phyloP scores from a whole-genome alignment of 2,113 vertebrate genomes.

The Triplophysa rosa region DNA sequence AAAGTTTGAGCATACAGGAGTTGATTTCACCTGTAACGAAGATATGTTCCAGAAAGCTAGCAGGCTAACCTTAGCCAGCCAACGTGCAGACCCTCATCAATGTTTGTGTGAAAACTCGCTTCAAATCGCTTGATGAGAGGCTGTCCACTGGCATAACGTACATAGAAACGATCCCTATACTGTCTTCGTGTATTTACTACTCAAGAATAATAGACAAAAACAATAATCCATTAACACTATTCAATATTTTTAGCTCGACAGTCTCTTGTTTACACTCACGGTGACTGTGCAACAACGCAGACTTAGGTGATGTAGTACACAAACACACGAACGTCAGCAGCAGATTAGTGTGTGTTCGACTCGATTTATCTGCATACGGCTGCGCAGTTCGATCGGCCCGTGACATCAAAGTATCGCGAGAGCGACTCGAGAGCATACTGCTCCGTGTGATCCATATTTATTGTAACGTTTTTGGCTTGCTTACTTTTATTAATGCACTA shows the following conservation, averaged over 20 bases:
- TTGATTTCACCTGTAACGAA: conserved; percentile 1
- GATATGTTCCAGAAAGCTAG: conserved; percentile 21
- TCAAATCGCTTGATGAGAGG: not conserved
- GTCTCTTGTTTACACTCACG: conserved; percentile 74
- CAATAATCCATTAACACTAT: not conserved
- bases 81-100: conserved; percentile 3
- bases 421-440: no score
- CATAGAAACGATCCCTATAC: not conserved
- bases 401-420: no score
- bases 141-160: not conserved
- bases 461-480: no score
- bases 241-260: conserved; percentile 45
- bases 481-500: no score
- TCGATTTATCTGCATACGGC: no score
- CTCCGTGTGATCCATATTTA: no score
- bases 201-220: not conserved
- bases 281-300: conserved; percentile 77
- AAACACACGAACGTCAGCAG: conserved; percentile 12
- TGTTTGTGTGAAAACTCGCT: conserved; percentile 25
- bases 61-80: conserved; percentile 34
- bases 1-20: conserved; percentile 28
- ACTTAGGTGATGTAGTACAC: conserved; percentile 59
- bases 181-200: not conserved
- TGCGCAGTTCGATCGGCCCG: no score
- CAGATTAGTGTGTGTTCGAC: no score